Evolutionary conservation across 2,888 invertebrate genomes (phyloP).

Genomic region (Eledona agricola): DNA sequence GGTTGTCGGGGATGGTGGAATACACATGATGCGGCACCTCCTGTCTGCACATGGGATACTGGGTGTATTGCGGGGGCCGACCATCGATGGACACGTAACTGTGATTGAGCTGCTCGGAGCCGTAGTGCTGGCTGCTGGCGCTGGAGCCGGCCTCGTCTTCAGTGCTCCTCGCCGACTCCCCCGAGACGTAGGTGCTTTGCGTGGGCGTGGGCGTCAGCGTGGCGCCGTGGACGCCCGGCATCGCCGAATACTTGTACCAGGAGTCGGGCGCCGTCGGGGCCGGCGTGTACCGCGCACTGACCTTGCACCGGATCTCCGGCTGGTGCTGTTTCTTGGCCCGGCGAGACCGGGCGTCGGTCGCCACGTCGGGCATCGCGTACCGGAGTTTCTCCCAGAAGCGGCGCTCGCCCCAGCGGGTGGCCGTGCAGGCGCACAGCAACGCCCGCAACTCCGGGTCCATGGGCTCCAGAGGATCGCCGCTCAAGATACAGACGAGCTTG

Average conservation of each 20-base stretch:
- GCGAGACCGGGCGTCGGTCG: constrained; percentile 65
- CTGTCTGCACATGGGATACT: constrained; percentile 53
- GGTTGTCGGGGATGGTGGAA: constrained; percentile 61
- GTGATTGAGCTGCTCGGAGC: constrained; percentile 72
- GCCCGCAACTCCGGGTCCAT: constrained; percentile 81
- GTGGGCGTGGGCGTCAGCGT: constrained; percentile 68
- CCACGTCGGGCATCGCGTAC: constrained; percentile 79
- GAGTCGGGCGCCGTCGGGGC: constrained; percentile 77
- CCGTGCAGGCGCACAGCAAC: constrained; percentile 75
- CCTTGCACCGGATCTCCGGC: constrained; percentile 68
- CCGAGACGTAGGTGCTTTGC: constrained; percentile 70
- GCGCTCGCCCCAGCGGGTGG: constrained; percentile 78
- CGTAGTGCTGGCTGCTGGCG: constrained; percentile 69
- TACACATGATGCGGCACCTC: constrained; percentile 59
- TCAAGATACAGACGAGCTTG: constrained; percentile 69
- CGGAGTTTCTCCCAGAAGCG: constrained; percentile 88
- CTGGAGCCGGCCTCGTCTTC: constrained; percentile 67
- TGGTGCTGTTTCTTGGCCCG: constrained; percentile 65
- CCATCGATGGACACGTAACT: constrained; percentile 74
- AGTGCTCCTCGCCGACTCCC: constrained; percentile 64
- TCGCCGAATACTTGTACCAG: constrained; percentile 75
- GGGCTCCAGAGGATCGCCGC: constrained; percentile 75
- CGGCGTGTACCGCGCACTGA: constrained; percentile 72
- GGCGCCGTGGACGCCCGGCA: constrained; percentile 67
- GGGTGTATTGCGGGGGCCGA: constrained; percentile 59